Conservation (phyloP, 1,140 invertebrate genomes). For the Penaeus japonicus region DNA sequence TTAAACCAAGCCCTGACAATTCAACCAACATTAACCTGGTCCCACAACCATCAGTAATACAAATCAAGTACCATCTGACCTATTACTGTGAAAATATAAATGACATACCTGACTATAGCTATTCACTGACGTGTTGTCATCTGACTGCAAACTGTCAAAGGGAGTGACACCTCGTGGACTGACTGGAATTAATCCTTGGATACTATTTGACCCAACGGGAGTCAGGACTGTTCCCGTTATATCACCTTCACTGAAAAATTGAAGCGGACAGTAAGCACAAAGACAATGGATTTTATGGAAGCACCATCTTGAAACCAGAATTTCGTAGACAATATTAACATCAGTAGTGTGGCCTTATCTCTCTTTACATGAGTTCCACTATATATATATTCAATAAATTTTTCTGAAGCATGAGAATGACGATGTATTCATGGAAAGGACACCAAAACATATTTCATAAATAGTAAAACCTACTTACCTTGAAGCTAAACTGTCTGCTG, state of each 20-base stretch:
- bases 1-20: too few relatives aligned
- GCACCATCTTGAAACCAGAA: too few relatives aligned
- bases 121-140: slow-evolving; percentile 34
- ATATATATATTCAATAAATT: too few relatives aligned
- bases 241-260: slow-evolving; percentile 36
- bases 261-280: neutral
- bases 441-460: neutral
- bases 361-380: too few relatives aligned
- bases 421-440: too few relatives aligned
- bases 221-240: slow-evolving; percentile 25
- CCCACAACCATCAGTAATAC: too few relatives aligned
- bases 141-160: slow-evolving; percentile 12
- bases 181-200: slow-evolving; percentile 23
- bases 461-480: slow-evolving; percentile 8
- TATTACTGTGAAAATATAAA: too few relatives aligned
- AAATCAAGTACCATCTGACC: too few relatives aligned
- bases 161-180: slow-evolving; percentile 19
- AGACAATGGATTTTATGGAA: neutral
- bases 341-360: too few relatives aligned
- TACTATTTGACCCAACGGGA: slow-evolving; percentile 7
- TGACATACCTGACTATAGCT: slow-evolving; percentile 36
- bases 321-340: too few relatives aligned
- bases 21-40: too few relatives aligned
- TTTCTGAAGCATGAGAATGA: too few relatives aligned
- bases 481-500: slow-evolving; percentile 37